A percentile compares a stretch with the other conserved stretches of the same genome.
These are phyloP conservation scores for Caenorhabditis tropicalis DNA, from an alignment of 1,140 invertebrate genomes.

Conservation along the genomic window DNA sequence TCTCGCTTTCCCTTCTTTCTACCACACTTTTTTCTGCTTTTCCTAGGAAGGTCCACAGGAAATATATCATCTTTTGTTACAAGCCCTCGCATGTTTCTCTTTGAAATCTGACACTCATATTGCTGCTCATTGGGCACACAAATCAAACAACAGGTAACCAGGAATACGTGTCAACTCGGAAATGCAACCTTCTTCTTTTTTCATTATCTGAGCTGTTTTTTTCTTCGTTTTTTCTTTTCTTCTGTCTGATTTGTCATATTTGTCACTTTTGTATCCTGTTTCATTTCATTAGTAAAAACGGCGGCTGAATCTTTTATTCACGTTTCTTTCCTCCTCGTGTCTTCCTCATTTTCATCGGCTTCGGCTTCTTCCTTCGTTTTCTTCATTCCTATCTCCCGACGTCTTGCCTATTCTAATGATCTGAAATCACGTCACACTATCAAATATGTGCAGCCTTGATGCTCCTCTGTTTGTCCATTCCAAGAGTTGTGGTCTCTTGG, in stretches of 20 bases:
- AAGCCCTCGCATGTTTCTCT: conserved; percentile 22
- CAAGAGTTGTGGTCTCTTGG: conserved; percentile 4
- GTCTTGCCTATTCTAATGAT: conserved; percentile 34
- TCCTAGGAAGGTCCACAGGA: conserved; percentile 9
- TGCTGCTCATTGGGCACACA: not conserved
- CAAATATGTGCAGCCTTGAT: conserved; percentile 32
- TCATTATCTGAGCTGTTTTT: not conserved
- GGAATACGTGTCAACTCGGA: not conserved
- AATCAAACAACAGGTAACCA: conserved; percentile 42
- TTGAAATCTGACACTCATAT: conserved; percentile 32
- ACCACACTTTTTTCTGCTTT: conserved; percentile 1
- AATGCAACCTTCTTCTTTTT: not conserved
- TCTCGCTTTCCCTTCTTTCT: not conserved
- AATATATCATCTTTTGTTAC: conserved; percentile 21
- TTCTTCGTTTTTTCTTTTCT: not conserved
- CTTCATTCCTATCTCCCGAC: not conserved
- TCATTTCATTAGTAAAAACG: not conserved
- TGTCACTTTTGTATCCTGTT: not conserved
- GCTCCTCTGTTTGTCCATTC: conserved; percentile 18
- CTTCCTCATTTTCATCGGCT: not conserved
- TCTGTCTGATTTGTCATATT: not conserved
- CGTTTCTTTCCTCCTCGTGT: not conserved
- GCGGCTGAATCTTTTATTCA: not conserved
- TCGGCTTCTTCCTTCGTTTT: not conserved
- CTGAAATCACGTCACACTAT: conserved; percentile 35